phyloP scores from a whole-genome alignment of 2,113 vertebrate genomes.

The Gorsachius goisagi region DNA sequence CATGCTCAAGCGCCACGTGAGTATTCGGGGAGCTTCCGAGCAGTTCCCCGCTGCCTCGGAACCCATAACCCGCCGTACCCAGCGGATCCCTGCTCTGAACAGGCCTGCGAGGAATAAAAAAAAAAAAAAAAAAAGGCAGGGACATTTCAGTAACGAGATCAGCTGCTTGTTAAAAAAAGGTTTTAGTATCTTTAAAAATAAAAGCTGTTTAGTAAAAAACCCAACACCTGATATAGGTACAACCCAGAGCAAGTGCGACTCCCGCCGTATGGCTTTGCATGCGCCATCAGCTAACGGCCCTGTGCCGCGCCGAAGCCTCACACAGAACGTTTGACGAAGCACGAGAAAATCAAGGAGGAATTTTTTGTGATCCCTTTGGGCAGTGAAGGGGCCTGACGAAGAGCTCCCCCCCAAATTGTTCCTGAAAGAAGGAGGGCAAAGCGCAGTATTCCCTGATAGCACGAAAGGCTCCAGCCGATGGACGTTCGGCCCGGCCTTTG shows the following conservation, averaged over 20 bases:
- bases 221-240: too few species aligned
- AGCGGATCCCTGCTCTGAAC: background rate
- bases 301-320: background rate
- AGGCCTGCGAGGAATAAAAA: background rate
- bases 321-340: background rate
- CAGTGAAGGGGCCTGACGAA: background rate
- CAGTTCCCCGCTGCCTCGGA: background rate
- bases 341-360: background rate
- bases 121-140: accelerated
- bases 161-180: background rate
- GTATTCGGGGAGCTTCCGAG: background rate
- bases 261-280: background rate
- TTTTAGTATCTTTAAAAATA: background rate
- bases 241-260: background rate
- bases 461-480: accelerated
- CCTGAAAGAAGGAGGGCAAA: background rate
- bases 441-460: background rate
- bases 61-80: background rate
- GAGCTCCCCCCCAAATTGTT: background rate
- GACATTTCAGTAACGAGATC: background rate
- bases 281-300: background rate
- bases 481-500: background rate
- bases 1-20: background rate
- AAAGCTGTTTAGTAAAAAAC: background rate
- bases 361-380: background rate